A percentile compares a stretch with the other conserved stretches of the same genome.
phyloP scores from a whole-genome alignment of 2,888 invertebrate species.

The Cataglyphis cursor region DNA sequence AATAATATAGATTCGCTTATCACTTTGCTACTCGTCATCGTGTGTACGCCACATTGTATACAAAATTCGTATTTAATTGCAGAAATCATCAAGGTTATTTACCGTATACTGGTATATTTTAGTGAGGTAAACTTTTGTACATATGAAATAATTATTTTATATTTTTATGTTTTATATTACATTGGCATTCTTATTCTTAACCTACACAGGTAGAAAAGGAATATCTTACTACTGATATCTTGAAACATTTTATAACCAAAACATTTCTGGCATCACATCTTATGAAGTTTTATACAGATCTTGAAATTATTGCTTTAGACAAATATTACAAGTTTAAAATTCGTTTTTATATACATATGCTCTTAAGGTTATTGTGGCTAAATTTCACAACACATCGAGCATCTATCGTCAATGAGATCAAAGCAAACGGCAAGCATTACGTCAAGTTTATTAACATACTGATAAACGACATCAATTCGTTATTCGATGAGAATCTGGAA shows the following conservation, averaged over 20 bases:
- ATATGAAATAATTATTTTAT: no score
- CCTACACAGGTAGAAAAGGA: slow-evolving; percentile 83
- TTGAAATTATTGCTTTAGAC: slow-evolving; percentile 97
- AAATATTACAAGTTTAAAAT: slow-evolving; percentile 99
- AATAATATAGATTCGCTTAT: slow-evolving; percentile 94
- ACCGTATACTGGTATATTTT: slow-evolving; percentile 93
- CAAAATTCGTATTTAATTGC: slow-evolving; percentile 99
- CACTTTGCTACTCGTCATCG: slow-evolving; percentile 95
- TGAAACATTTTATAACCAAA: slow-evolving; percentile 95
- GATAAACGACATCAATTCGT: slow-evolving; percentile 99
- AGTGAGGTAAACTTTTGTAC: slow-evolving; percentile 87
- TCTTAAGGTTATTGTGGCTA: slow-evolving; percentile 99
- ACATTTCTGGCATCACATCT: slow-evolving; percentile 94
- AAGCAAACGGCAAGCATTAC: slow-evolving; percentile 96
- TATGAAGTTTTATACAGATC: slow-evolving; percentile 99
- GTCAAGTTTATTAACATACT: slow-evolving; percentile 99
- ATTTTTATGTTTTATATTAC: background rate
- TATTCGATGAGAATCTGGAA: slow-evolving; percentile 98
- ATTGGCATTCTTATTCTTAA: background rate
- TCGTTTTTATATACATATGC: slow-evolving; percentile 98
- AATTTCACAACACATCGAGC: slow-evolving; percentile 94
- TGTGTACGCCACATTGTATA: slow-evolving; percentile 96
- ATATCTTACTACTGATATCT: slow-evolving; percentile 91
- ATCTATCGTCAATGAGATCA: slow-evolving; percentile 96
- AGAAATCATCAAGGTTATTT: slow-evolving; percentile 97